Evolutionary conservation across 1,140 invertebrate genomes (phyloP).

Genomic region (Temnothorax nylanderi): DNA sequence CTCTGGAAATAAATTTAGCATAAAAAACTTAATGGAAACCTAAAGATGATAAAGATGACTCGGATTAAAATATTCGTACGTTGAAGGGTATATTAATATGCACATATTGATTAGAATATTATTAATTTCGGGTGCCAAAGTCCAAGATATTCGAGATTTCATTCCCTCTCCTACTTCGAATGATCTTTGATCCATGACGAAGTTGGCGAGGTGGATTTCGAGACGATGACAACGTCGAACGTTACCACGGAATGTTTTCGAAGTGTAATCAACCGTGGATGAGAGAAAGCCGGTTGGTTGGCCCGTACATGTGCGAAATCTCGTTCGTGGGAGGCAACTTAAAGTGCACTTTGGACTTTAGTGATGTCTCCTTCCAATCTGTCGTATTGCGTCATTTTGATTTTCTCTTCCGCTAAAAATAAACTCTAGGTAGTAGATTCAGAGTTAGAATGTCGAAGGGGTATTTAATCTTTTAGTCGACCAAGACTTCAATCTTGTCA

Average conservation of each 20-base stretch:
- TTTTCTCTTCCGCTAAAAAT: neutral
- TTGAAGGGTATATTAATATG: neutral
- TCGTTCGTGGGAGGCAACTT: neutral
- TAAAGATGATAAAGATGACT: neutral
- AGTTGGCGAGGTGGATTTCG: neutral
- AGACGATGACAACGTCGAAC: neutral
- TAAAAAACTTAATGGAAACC: neutral
- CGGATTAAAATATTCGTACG: neutral
- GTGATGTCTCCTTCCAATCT: conserved; percentile 30
- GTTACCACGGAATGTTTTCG: conserved; percentile 11
- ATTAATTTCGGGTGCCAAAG: neutral
- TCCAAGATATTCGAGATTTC: neutral
- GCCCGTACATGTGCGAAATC: conserved; percentile 18
- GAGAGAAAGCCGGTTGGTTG: conserved; percentile 19
- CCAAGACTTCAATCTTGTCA: neutral
- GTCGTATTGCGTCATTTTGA: neutral
- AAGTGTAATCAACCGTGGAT: conserved; percentile 16
- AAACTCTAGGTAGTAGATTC: neutral
- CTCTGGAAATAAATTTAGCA: neutral
- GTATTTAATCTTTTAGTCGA: neutral
- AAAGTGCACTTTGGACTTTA: conserved; percentile 49
- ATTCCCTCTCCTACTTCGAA: neutral
- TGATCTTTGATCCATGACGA: neutral
- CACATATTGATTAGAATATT: neutral
- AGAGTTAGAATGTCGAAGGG: neutral